Percentiles rank a stretch among this genome's conserved stretches.
Conservation (phyloP, 1,140 invertebrate genomes). For the Venturia canescens region DNA sequence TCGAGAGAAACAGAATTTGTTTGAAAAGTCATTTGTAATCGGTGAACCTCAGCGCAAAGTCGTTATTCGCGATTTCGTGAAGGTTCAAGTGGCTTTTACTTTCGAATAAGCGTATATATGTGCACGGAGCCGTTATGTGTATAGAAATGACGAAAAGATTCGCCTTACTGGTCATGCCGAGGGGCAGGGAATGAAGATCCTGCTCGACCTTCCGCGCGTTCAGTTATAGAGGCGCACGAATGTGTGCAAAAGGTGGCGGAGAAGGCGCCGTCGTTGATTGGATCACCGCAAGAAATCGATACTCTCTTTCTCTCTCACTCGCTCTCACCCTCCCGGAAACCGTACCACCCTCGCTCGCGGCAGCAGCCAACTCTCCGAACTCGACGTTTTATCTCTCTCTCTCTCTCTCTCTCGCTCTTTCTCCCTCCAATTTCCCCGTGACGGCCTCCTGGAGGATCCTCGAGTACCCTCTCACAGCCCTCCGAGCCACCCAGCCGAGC, state of each 20-base stretch:
- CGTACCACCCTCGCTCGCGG: constrained; percentile 36
- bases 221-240: background rate
- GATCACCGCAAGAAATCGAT: constrained; percentile 75
- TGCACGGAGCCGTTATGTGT: too few relatives aligned
- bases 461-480: constrained; percentile 75
- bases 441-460: constrained; percentile 76
- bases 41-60: too few relatives aligned
- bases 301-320: constrained; percentile 59
- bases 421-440: constrained; percentile 73
- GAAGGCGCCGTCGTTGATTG: constrained; percentile 73
- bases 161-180: background rate
- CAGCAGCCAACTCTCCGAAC: constrained; percentile 29
- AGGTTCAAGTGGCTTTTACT: too few relatives aligned
- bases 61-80: too few relatives aligned
- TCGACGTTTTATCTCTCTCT: constrained; percentile 35
- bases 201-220: constrained; percentile 24
- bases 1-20: too few relatives aligned
- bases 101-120: too few relatives aligned
- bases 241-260: constrained; percentile 51
- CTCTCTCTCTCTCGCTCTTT: constrained; percentile 50
- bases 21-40: too few relatives aligned
- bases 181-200: background rate
- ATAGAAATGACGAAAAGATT: background rate
- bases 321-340: constrained; percentile 33
- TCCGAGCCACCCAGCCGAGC: constrained; percentile 73